Base-by-base conservation (phyloP, 2,113 vertebrate species). In the Sander vitreus region DNA sequence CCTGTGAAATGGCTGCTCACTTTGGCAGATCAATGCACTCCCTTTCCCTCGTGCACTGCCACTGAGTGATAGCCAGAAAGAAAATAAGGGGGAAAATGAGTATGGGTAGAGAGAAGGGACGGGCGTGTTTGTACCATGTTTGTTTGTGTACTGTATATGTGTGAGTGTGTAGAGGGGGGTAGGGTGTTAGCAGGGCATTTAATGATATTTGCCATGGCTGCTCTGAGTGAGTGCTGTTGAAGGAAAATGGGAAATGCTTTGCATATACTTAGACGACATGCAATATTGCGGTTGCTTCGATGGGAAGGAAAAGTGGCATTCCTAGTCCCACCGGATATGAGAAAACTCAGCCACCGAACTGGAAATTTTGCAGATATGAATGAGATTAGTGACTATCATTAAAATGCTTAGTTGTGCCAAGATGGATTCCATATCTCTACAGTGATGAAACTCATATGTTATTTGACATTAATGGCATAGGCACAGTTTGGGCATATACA, bases 181-280 rank as follows among this genome's bases (percentile, higher is more conserved):
- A n/a, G 82, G 54, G 85, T 86, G 89, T 90, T 90, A 89, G 88
- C 84, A 57, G 83, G 85, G 81, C 92, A 87, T 93, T 94, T 93
- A 90, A 94, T 93, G 87, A 93, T 90, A 93, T 94, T 94, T 89
- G 83, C 90, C 81, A 89, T 30, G 78, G 89, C 71, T 81, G 83
- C 83, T 83, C 80, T 84, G 85, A 89, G 76, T 63, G 87, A 89
- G 90, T 67, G 85, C 86, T 85, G 81, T 89, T 83, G 84, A 76
- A 86, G 72, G 79, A 81, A 93, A 92, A 92, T 81, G 81, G 88
- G 73, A 81, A 78, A 83, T 51, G 77, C 85, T 93, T 93, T 95
- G 94, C 93, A 93, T 93, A 91, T 89, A 91, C 86, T 93, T 84
- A 89, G 88, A 95, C 83, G 91, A 91, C 88, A 80, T 76, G 89